Base-by-base conservation (phyloP, 2,113 vertebrate species). In the Siphamia tubifer region DNA sequence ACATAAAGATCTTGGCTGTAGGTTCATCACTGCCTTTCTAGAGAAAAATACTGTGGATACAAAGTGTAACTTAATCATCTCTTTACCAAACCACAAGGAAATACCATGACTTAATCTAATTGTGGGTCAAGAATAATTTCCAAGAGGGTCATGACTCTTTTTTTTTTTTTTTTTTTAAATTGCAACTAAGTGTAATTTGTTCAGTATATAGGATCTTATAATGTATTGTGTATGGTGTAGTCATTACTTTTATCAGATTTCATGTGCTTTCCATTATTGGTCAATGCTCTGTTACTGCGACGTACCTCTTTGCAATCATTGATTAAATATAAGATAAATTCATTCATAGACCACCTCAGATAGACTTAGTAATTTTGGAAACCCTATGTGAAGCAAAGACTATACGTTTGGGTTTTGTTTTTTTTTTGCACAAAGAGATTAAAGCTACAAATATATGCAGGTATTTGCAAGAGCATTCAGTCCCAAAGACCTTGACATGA, bases 231-330 rank as follows among this genome's bases (percentile, higher is more conserved):
- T 43, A 51, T 65, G 40, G 72, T 45, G 34, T 38, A 48, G 47
- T 54, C 67, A 31, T 68, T 47, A 55, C 23, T 52, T 66, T 69
- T 67, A 75, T 75, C 71, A 64, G 75, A 79, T 75, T 72, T 27
- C 27, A 42, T 16, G 45, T 58, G 44, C 24, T 20, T 40, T 47
- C 74, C 63, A 55, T 23, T 49, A 28, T 13, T 52, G 27, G 32
- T 67, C 34, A 51, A 27, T 28, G 64, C 31, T 15, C 24, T 28
- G 30, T 35, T 23, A 57, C 16, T 24, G 64, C 36, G n/a, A n/a
- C n/a, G n/a, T 48, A 39, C 57, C 4, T 32, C 17, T 48, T 27
- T 28, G n/a, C 30, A 30, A 48, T 48, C 30, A 28, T 28, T 48
- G 24, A 30, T 30, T 48, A 16, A n/a, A 30, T 5, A 1, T 17